Evolutionary conservation across 2,113 vertebrate genomes (phyloP).

Genomic region (Colinus virginianus): DNA sequence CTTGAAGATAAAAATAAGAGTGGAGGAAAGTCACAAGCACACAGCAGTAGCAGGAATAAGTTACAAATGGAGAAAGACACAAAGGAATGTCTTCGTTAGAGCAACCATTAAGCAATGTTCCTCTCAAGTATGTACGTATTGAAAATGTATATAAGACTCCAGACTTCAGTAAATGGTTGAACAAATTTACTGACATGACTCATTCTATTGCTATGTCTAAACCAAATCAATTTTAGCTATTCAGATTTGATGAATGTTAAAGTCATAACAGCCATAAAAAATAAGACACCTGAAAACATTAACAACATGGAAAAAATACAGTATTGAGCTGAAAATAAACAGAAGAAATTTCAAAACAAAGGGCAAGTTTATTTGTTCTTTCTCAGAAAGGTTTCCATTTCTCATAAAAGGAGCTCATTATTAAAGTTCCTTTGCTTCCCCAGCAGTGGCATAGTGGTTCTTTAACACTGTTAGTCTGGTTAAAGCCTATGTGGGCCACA

Average conservation of each 20-base stretch:
- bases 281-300: slow-evolving; percentile 54
- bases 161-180: slow-evolving; percentile 55
- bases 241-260: slow-evolving; percentile 23
- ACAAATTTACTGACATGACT: slow-evolving; percentile 57
- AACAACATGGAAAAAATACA: slow-evolving; percentile 26
- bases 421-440: not conserved
- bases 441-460: not conserved
- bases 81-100: not conserved
- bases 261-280: slow-evolving; percentile 34
- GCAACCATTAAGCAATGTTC: not conserved
- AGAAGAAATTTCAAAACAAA: slow-evolving; percentile 45
- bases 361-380: slow-evolving; percentile 46
- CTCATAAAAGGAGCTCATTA: slow-evolving; percentile 28
- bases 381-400: slow-evolving; percentile 41
- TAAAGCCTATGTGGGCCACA: slow-evolving; percentile 32
- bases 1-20: not conserved
- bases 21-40: not conserved
- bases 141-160: not conserved
- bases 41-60: not conserved
- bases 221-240: slow-evolving; percentile 27
- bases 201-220: slow-evolving; percentile 52
- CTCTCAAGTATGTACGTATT: not conserved
- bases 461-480: slow-evolving; percentile 16
- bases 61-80: not conserved
- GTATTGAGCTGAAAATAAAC: slow-evolving; percentile 29